A percentile compares a stretch with the other conserved stretches of the same genome.
Conservation (phyloP, 2,888 invertebrate species). For the Heliconius ismenius region DNA sequence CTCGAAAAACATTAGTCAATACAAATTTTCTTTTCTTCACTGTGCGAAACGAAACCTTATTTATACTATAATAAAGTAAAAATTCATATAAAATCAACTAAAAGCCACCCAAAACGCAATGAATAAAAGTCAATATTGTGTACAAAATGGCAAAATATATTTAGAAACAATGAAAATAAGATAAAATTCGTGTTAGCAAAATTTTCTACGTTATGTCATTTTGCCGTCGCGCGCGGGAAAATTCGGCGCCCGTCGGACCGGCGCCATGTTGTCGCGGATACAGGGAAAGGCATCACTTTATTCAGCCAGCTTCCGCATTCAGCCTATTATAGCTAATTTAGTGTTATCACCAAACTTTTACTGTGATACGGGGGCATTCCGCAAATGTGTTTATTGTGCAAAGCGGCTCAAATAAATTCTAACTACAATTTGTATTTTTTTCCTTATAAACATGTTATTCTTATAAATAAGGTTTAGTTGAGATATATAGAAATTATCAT, state of each 20-base stretch:
- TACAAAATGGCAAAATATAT: conserved; percentile 44
- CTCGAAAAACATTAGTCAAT: conserved; percentile 55
- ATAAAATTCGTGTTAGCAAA: conserved; percentile 25
- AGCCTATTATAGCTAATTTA: conserved; percentile 72
- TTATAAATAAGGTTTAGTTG: background rate
- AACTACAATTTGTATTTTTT: conserved; percentile 21
- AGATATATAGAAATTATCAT: background rate
- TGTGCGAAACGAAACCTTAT: conserved; percentile 46
- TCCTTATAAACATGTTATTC: background rate
- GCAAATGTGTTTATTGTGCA: conserved; percentile 48
- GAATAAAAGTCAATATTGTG: conserved; percentile 59
- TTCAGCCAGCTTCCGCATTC: conserved; percentile 67
- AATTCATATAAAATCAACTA: conserved; percentile 36
- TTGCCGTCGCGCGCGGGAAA: conserved; percentile 51
- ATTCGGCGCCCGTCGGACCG: conserved; percentile 70
- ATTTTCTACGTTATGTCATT: conserved; percentile 44
- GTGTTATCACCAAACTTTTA: conserved; percentile 63
- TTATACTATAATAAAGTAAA: conserved; percentile 9
- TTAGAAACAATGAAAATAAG: conserved; percentile 31
- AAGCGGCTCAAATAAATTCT: conserved; percentile 28
- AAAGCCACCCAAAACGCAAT: conserved; percentile 48
- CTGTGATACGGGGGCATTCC: conserved; percentile 51
- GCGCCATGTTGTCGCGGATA: conserved; percentile 65
- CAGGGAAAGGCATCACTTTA: conserved; percentile 59
- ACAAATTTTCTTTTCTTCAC: conserved; percentile 39